Percentiles rank a stretch among this genome's conserved stretches.
Evolutionary conservation across 2,888 invertebrate genomes (phyloP).

Genomic region (Aethes cnicana): DNA sequence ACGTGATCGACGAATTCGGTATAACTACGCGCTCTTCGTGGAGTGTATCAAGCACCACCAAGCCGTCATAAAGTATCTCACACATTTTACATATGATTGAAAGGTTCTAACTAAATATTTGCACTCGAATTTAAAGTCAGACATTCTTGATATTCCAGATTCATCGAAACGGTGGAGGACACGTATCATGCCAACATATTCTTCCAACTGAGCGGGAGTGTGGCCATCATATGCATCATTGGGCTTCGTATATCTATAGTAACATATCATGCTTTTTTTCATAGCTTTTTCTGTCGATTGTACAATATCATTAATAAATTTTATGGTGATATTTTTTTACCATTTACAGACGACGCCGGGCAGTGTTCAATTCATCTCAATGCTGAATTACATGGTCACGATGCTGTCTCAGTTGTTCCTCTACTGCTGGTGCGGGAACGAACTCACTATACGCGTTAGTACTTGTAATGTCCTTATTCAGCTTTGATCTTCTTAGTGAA

Average conservation of each 20-base stretch:
- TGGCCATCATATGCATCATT: conserved; percentile 70
- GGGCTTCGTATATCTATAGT: conserved; percentile 68
- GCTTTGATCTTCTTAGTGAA: no score
- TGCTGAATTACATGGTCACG: conserved; percentile 68
- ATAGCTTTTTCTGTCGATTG: no score
- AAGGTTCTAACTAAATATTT: not conserved
- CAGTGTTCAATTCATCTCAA: conserved; percentile 71
- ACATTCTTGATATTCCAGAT: conserved; percentile 57
- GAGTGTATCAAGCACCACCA: conserved; percentile 68
- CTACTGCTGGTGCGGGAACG: conserved; percentile 80
- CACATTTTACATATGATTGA: no score
- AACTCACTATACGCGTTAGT: conserved; percentile 66
- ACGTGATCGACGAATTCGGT: conserved; percentile 35
- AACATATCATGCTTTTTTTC: no score
- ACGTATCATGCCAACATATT: conserved; percentile 77
- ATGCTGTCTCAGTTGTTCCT: conserved; percentile 78
- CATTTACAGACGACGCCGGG: conserved; percentile 55
- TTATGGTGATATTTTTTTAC: not conserved
- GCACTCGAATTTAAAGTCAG: no score
- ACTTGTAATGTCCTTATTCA: not conserved
- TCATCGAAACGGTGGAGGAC: conserved; percentile 68
- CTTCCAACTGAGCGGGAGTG: conserved; percentile 78
- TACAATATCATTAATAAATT: no score
- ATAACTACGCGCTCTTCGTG: conserved; percentile 51
- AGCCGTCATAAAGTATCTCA: conserved; percentile 61